phyloP scores from a whole-genome alignment of 2,888 invertebrate genomes.

The Operophtera brumata region DNA sequence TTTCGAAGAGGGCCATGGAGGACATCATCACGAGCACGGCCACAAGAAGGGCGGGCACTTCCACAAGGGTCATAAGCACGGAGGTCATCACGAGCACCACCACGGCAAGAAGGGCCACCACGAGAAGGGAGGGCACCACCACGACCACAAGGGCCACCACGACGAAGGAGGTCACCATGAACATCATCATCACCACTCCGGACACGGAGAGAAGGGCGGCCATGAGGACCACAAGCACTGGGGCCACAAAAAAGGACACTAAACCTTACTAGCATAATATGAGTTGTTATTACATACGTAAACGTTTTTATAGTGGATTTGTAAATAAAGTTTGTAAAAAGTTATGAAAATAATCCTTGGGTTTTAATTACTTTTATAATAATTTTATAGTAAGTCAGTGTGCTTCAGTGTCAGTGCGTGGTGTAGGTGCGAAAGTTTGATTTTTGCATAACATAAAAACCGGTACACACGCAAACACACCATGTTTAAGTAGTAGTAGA shows the following conservation, averaged over 20 bases:
- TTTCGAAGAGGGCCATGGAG: conserved; percentile 88
- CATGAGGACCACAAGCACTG: conserved; percentile 90
- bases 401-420: background rate
- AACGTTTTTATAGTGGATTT: conserved; percentile 10
- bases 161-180: conserved; percentile 88
- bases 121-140: conserved; percentile 89
- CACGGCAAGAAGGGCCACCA: conserved; percentile 90
- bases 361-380: no score
- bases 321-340: conserved; percentile 3
- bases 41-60: conserved; percentile 90
- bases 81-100: conserved; percentile 87
- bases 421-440: no score
- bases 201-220: conserved; percentile 88
- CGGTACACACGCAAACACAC: no score
- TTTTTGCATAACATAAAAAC: no score
- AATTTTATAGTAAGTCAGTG: no score
- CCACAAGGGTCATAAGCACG: conserved; percentile 89
- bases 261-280: conserved; percentile 33
- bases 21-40: conserved; percentile 87
- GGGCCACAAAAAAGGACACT: conserved; percentile 83
- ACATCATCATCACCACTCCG: conserved; percentile 86
- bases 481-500: no score
- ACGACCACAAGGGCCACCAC: conserved; percentile 90
- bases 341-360: background rate
- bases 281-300: conserved; percentile 25